phyloP scores from a whole-genome alignment of 2,113 vertebrate species.

The Lampris megalopsis region DNA sequence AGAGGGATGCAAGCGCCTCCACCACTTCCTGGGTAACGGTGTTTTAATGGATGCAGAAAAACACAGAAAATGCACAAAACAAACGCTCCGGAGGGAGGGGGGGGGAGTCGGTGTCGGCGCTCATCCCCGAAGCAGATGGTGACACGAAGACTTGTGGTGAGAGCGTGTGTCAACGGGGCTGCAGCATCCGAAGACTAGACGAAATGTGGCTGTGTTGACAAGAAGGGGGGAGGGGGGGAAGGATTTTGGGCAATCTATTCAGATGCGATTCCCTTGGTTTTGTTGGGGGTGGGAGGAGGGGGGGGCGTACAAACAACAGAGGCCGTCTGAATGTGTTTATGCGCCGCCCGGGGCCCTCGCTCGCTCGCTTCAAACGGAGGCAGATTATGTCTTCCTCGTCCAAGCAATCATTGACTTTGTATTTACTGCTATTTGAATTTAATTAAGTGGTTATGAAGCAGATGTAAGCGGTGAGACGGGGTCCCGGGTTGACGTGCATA shows the following conservation, averaged over 20 bases:
- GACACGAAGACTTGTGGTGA: slow-evolving; percentile 13
- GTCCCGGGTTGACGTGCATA: slow-evolving; percentile 11
- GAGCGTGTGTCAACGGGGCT: slow-evolving; percentile 13
- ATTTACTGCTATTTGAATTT: slow-evolving; percentile 38
- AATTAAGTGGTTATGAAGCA: slow-evolving; percentile 54
- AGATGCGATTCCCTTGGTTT: slow-evolving; percentile 5
- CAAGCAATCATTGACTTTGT: slow-evolving; percentile 47
- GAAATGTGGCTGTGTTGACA: slow-evolving; percentile 25
- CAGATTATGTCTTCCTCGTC: slow-evolving; percentile 39
- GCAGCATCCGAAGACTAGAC: slow-evolving; percentile 27
- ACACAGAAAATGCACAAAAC: background rate
- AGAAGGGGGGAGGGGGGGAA: background rate
- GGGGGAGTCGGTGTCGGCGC: background rate
- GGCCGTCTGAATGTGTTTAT: slow-evolving; percentile 20
- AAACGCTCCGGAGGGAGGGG: background rate
- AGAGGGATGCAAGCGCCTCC: slow-evolving; percentile 35
- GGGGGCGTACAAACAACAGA: slow-evolving; percentile 41
- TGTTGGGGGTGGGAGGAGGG: slow-evolving; percentile 10
- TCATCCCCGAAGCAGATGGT: slow-evolving; percentile 35
- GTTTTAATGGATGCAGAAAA: background rate
- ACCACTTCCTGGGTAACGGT: slow-evolving; percentile 26
- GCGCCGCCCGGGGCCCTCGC: slow-evolving; percentile 15
- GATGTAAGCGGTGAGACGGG: slow-evolving; percentile 34
- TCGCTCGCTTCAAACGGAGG: slow-evolving; percentile 10
- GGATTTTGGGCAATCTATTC: slow-evolving; percentile 36